Conservation (phyloP, 2,797 vertebrate genomes). For the Ciconia nigra region DNA sequence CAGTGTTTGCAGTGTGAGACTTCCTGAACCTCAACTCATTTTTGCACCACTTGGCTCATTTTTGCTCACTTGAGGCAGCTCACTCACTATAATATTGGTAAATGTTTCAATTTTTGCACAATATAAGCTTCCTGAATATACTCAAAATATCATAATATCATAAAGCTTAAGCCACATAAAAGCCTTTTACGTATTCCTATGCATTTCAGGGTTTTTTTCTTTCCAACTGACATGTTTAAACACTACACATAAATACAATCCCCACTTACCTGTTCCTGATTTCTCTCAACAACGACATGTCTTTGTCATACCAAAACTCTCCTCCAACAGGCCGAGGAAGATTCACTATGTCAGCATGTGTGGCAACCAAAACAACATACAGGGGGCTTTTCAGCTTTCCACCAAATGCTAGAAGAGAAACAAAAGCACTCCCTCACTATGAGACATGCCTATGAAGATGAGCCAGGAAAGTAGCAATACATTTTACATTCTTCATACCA, state of each 20-base stretch:
- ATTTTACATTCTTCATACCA: not conserved
- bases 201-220: not conserved
- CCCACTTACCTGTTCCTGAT: slow-evolving; percentile 86
- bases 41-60: not conserved
- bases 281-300: slow-evolving; percentile 86
- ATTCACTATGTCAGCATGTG: slow-evolving; percentile 93
- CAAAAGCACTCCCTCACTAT: not conserved
- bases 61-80: not conserved
- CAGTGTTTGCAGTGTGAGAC: not conserved
- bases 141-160: not conserved
- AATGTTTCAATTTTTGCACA: not conserved
- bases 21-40: not conserved
- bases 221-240: not conserved
- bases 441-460: not conserved
- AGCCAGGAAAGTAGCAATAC: not conserved
- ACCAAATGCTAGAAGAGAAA: slow-evolving; percentile 81
- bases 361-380: slow-evolving; percentile 88
- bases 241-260: not conserved
- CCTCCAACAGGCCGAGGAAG: slow-evolving; percentile 88
- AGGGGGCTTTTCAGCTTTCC: slow-evolving; percentile 90
- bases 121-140: not conserved
- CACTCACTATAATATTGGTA: not conserved
- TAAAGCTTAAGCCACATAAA: not conserved
- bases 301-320: slow-evolving; percentile 94
- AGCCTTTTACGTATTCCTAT: not conserved